Evolutionary conservation across 1,140 invertebrate genomes (phyloP), one percentile per base, ranked within the genome.

Genomic region (Phenacoccus solenopsis): DNA sequence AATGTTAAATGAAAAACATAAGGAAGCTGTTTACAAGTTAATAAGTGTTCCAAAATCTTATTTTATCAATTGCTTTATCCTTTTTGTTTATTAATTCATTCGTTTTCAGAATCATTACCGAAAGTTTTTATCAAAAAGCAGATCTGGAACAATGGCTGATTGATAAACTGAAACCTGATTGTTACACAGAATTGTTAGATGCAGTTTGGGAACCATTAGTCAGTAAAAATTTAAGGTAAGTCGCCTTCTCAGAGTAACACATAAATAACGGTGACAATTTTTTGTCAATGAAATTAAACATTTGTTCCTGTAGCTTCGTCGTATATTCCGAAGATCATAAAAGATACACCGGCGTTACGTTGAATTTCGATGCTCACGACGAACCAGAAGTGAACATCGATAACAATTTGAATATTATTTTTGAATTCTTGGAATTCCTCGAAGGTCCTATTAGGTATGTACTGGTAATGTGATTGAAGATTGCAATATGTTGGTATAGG

Each of bases 81-180:
- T 49, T n/a, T n/a, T 49, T 49, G 38, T 16, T 16, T 49, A 49
- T 49, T 4, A 49, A 9, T 22, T 70, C 67, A 30, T 24, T 64
- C 69, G 57, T 73, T 79, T 80, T 9, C 76, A 92, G 90, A 25
- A 91, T 93, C 77, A 88, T 93, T 57, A 86, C 87, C 0, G 84
- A 85, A 9, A 91, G 90, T 78, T 93, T 93, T 76, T 90, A 89
- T 76, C 83, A 85, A 72, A 93, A 92, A 79, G 90, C 89, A 0
- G 90, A 93, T 76, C 76, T 94, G 72, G 90, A 93, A 76, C 84
- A 86, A 76, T 90, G 85, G 83, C 74, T 90, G 10, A 84, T 84
- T 69, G 84, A 84, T 13, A 83, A 85, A 28, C 85, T 89, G 20
- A 78, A 80, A 27, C 80, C 80, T 5, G 75, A 78, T 1, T 89